Base-by-base conservation (phyloP, 2,797 vertebrate species). In the Phrynocephalus guinanensis region DNA sequence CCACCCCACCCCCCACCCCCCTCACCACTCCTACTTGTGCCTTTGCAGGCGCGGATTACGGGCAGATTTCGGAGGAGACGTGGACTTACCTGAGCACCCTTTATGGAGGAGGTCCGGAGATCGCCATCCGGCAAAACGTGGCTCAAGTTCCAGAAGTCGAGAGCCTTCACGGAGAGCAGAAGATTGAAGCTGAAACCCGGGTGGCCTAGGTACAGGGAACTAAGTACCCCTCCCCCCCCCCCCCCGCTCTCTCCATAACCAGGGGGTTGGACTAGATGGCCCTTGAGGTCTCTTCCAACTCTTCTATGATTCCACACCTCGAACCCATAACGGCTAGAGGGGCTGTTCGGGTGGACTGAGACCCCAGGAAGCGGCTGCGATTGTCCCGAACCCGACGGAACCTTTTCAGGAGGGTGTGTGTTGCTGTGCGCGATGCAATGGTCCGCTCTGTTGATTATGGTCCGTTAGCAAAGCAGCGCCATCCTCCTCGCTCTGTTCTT, bases 21-120 rank as follows among this genome's bases (percentile, higher is more conserved):
- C 38, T 44, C 38, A 44, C 38, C 78, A 15, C 1, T 3, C 24
- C 26, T 16, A 16, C 68, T 6, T 0, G 0, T 15, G 0, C 1
- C 72, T 50, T 76, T 20, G 0, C 95, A 99, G 99, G 99, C 48
- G 99, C 99, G 0, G 99, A 99, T 95, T 99, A 99, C 0, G 99
- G 99, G 81, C 99, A 99, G 97, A 99, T 99, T 88, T 99, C 99
- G 0, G 98, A 99, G 95, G 99, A 99, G 96, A 99, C 99, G 0
- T 99, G 99, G 99, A 95, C 95, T 89, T 99, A 99, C 93, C 95
- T 99, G 89, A 96, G 97, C 94, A 97, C 94, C 1, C 97, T 99
- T 85, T 99, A 99, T 0, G 96, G 98, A 0, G 99, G 99, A 0
- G 99, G 99, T 1, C 99, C 99, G 0, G 99, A 99, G 95, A 98